Percentiles rank a stretch among this genome's conserved stretches.
Conservation (phyloP, 1,140 invertebrate species). For the Adelges cooleyi region DNA sequence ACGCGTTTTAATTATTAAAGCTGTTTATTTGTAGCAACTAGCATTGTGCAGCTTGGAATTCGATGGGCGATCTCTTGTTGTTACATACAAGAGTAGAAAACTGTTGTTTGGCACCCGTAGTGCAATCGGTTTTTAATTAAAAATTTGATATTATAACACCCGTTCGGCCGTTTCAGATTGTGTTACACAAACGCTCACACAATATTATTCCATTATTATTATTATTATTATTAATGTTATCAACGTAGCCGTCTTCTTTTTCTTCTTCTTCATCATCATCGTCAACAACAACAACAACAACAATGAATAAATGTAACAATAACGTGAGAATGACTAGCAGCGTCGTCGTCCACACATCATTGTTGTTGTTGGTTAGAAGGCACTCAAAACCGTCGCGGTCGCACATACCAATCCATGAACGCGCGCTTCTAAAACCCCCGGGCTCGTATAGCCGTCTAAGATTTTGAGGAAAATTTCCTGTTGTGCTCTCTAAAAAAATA, state of each 20-base stretch:
- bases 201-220: conserved; percentile 18
- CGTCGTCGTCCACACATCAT: not conserved
- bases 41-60: conserved; percentile 19
- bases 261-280: no score
- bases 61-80: no score
- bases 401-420: conserved; percentile 18
- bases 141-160: conserved; percentile 3
- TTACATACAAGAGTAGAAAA: not conserved
- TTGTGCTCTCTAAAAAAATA: no score
- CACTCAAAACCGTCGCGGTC: conserved; percentile 21
- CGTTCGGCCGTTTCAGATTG: not conserved
- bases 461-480: no score
- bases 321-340: conserved; percentile 23
- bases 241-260: not conserved
- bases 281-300: not conserved
- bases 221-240: conserved; percentile 5
- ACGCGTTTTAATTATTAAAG: conserved; percentile 1
- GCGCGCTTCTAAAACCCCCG: not conserved
- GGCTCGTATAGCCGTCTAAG: no score
- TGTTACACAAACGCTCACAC: not conserved
- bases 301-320: conserved; percentile 21
- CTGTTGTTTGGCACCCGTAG: conserved; percentile 18
- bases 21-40: not conserved
- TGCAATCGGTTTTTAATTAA: conserved; percentile 18
- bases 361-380: conserved; percentile 4